These are phyloP conservation scores for Syngnathus rostellatus DNA, from an alignment of 2,797 vertebrate genomes.

Conservation along the genomic window DNA sequence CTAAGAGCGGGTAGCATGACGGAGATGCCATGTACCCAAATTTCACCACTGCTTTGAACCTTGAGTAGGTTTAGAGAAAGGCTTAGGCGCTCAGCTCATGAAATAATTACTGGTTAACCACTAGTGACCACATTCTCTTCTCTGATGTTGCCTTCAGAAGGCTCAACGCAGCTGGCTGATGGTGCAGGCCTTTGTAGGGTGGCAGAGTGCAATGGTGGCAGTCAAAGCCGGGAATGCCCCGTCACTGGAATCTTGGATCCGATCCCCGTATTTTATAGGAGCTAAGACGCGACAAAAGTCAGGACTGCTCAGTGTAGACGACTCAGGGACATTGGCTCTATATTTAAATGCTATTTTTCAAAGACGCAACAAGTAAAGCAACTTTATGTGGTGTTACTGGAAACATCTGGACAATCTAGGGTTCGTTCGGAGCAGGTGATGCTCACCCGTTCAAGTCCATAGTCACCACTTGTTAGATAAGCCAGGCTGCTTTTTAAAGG, in stretches of 20 bases:
- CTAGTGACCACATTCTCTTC: slow-evolving; percentile 65
- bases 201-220: slow-evolving; percentile 53
- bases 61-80: slow-evolving; percentile 64
- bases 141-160: slow-evolving; percentile 76
- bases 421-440: not conserved
- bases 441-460: not conserved
- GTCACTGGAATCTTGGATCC: slow-evolving; percentile 22
- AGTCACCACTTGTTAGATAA: not conserved
- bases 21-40: slow-evolving; percentile 60
- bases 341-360: not conserved
- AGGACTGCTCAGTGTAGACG: not conserved
- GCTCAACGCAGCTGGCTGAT: slow-evolving; percentile 64
- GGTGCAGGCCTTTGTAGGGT: slow-evolving; percentile 65
- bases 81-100: slow-evolving; percentile 69
- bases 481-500: not conserved
- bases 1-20: slow-evolving; percentile 59
- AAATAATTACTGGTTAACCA: slow-evolving; percentile 73
- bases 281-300: slow-evolving; percentile 1
- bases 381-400: not conserved
- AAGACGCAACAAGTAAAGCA: not conserved
- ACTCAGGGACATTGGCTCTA: not conserved
- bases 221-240: slow-evolving; percentile 50
- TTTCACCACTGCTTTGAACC: slow-evolving; percentile 66
- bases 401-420: not conserved
- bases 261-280: slow-evolving; percentile 1